A percentile compares a stretch with the other conserved stretches of the same genome.
These are phyloP conservation scores for Pristionchus pacificus DNA, from an alignment of 1,140 invertebrate species.

Conservation along the genomic window DNA sequence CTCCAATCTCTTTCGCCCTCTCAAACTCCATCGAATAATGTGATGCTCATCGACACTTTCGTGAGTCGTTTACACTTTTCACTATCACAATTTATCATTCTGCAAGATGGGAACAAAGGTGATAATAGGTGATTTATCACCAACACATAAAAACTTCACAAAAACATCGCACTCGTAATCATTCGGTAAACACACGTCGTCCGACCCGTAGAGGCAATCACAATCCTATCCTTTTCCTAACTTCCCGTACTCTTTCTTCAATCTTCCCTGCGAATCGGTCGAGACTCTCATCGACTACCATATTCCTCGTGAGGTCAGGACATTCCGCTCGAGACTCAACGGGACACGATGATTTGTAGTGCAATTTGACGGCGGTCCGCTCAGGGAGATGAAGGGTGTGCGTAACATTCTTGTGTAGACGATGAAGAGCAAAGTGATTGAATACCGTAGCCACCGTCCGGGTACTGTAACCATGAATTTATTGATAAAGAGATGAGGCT, in stretches of 20 bases:
- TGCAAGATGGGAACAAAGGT: no score
- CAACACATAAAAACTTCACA: no score
- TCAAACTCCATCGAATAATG: slow-evolving; percentile 22
- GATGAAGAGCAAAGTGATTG: slow-evolving; percentile 80
- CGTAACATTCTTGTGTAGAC: slow-evolving; percentile 63
- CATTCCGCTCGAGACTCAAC: slow-evolving; percentile 41
- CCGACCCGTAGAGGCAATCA: no score
- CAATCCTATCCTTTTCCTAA: slow-evolving; percentile 5
- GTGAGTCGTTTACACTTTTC: slow-evolving; percentile 19
- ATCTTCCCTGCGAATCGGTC: slow-evolving; percentile 33
- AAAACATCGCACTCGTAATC: no score
- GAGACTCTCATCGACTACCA: slow-evolving; percentile 35
- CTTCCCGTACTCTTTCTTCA: slow-evolving; percentile 22
- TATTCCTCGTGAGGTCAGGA: slow-evolving; percentile 19
- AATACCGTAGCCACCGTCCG: slow-evolving; percentile 87
- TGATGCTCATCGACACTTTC: slow-evolving; percentile 32
- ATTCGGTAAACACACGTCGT: no score
- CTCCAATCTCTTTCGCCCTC: slow-evolving; percentile 31
- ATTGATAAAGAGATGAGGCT: no score
- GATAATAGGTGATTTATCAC: no score
- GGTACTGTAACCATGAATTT: slow-evolving; percentile 60
- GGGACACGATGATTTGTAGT: slow-evolving; percentile 85
- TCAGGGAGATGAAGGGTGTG: slow-evolving; percentile 67
- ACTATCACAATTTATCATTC: no score
- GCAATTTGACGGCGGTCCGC: slow-evolving; percentile 79